Base-by-base conservation (phyloP, 2,888 invertebrate genomes). In the Meganola albula region DNA sequence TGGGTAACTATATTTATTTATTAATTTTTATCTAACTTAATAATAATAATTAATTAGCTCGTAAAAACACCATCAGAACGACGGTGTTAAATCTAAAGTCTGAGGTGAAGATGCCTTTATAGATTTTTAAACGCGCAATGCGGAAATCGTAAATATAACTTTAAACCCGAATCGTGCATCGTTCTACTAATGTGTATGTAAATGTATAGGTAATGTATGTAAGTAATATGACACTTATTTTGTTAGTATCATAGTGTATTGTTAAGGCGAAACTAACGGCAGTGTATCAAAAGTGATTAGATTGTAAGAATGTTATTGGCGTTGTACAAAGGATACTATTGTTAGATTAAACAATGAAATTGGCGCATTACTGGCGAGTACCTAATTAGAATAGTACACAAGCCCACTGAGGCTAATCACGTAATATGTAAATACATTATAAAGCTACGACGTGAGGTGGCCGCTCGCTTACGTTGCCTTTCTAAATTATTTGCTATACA, bases 281-380 rank as follows among this genome's bases (percentile, higher is more conserved):
- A 77, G 67, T 76, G 74, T 78, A 80, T 77, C 73, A 76, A 76
- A 74, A 60, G 67, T 67, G 59, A 71, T 60, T 82, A 83, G 76
- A 69, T 62, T 67, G 63, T 82, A 82, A 78, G 74, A 57, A 74
- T 74, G 74, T 76, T 82, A 79, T 82, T 79, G 83, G 82, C 76
- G 73, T 79, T 84, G 85, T 85, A 84, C 83, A 85, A 84, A 83
- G 71, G 74, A 77, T 76, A 79, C 77, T 79, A 76, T 78, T 79
- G 75, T 78, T 78, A 80, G 76, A 73, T 66, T 79, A 79, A 73
- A 74, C 71, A 71, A 77, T 72, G 63, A 77, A 82, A 82, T 85
- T 83, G 84, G 84, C 85, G 85, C 85, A 85, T 85, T 85, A 84
- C 85, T 85, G 83, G 84, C 82, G 84, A 84, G 85, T 85, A 85